A percentile compares a stretch with the other conserved stretches of the same genome.
Conservation (phyloP, 2,113 vertebrate species). For the Leucosticte australis region DNA sequence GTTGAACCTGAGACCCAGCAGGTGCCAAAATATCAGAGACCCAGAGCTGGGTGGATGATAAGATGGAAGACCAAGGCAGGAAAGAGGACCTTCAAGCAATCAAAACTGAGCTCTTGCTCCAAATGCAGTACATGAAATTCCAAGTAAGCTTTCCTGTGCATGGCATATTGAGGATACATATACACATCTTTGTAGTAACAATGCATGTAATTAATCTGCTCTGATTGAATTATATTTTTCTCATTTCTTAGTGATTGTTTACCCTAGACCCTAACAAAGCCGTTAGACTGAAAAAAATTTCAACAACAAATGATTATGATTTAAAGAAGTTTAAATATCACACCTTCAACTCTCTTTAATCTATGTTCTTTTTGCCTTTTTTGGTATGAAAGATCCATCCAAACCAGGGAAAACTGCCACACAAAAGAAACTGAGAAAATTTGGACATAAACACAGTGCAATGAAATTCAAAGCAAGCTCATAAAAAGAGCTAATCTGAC, state of each 20-base stretch:
- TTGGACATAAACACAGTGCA: not conserved
- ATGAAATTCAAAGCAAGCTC: not conserved
- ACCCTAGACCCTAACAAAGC: not conserved
- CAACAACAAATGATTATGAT: not conserved
- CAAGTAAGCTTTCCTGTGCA: not conserved
- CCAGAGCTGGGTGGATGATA: not conserved
- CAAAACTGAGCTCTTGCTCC: not conserved
- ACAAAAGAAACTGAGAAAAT: not conserved
- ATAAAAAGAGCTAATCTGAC: not conserved
- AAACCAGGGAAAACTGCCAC: not conserved
- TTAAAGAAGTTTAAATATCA: not conserved
- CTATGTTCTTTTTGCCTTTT: not conserved
- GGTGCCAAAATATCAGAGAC: conserved; percentile 47
- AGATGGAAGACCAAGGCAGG: not conserved
- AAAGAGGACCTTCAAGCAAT: not conserved
- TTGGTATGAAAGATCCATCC: not conserved
- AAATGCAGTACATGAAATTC: not conserved
- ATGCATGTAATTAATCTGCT: not conserved
- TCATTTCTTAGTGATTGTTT: not conserved
- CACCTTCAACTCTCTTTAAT: not conserved
- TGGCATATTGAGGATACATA: not conserved
- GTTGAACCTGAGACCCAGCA: conserved; percentile 32
- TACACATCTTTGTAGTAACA: not conserved
- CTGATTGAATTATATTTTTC: not conserved
- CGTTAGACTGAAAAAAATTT: not conserved